Evolutionary conservation across 2,113 vertebrate genomes (phyloP).

Genomic region (Cynopterus brachyotis): DNA sequence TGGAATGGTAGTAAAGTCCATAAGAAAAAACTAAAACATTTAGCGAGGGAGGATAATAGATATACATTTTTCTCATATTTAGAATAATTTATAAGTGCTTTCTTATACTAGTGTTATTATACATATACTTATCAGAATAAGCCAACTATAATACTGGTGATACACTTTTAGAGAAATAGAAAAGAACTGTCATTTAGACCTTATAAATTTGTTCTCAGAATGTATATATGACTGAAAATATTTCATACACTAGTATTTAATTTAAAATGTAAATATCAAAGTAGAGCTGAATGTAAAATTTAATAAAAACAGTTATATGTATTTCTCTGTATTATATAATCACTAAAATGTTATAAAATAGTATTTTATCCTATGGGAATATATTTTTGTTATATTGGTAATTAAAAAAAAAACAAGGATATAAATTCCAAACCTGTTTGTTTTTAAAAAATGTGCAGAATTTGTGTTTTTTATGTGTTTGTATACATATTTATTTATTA

Average conservation of each 20-base stretch:
- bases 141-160: not conserved
- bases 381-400: not conserved
- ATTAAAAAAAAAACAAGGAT: not conserved
- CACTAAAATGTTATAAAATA: not conserved
- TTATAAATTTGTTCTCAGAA: not conserved
- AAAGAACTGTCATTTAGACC: not conserved
- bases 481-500: not conserved
- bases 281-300: not conserved
- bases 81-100: not conserved
- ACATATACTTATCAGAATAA: conserved; percentile 18
- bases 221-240: not conserved
- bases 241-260: not conserved
- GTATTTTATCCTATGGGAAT: not conserved
- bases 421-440: not conserved
- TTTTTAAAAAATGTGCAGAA: not conserved
- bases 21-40: not conserved
- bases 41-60: not conserved
- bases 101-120: not conserved
- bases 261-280: conserved; percentile 36
- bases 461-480: not conserved
- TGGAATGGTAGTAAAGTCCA: not conserved
- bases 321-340: not conserved
- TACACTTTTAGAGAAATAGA: not conserved
- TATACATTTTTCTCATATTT: not conserved
- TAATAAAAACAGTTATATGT: not conserved